phyloP scores from a whole-genome alignment of 2,797 vertebrate genomes.

The Takifugu rubripes region DNA sequence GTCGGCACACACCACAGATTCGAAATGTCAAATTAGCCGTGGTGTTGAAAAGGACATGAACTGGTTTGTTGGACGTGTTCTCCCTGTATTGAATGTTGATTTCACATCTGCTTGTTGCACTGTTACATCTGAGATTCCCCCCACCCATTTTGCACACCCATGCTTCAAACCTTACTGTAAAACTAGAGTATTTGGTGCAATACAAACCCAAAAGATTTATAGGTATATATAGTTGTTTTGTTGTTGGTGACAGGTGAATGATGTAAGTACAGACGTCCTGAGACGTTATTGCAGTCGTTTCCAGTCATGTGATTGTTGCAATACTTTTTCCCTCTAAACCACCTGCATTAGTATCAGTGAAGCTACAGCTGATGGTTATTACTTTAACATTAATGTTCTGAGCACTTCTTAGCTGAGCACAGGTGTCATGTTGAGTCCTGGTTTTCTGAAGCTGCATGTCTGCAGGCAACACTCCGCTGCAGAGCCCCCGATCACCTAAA shows the following conservation, averaged over 20 bases:
- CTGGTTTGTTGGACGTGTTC: constrained; percentile 35
- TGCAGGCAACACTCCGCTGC: constrained; percentile 42
- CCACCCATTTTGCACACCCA: constrained; percentile 70
- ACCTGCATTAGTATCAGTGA: neutral
- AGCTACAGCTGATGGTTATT: constrained; percentile 8
- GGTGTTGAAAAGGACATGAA: neutral
- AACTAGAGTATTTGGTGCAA: constrained; percentile 68
- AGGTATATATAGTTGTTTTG: constrained; percentile 65
- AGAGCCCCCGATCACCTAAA: constrained; percentile 20
- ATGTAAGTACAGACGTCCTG: constrained; percentile 54
- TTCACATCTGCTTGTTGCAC: constrained; percentile 64
- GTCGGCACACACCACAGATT: constrained; percentile 33
- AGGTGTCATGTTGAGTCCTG: constrained; percentile 26
- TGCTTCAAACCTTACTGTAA: constrained; percentile 62
- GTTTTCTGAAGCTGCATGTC: constrained; percentile 28
- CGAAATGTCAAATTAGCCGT: neutral
- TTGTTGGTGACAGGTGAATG: constrained; percentile 64
- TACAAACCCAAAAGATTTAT: constrained; percentile 69
- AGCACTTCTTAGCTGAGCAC: constrained; percentile 28
- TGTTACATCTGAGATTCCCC: constrained; percentile 67
- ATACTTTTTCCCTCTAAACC: constrained; percentile 28
- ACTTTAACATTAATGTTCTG: constrained; percentile 37
- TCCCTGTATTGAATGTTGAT: constrained; percentile 42
- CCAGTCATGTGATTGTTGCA: constrained; percentile 46
- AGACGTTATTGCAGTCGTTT: constrained; percentile 46